Evolutionary conservation across 2,888 invertebrate genomes (phyloP), one percentile per base, ranked within the genome.

Genomic region (Scotopteryx bipunctaria): DNA sequence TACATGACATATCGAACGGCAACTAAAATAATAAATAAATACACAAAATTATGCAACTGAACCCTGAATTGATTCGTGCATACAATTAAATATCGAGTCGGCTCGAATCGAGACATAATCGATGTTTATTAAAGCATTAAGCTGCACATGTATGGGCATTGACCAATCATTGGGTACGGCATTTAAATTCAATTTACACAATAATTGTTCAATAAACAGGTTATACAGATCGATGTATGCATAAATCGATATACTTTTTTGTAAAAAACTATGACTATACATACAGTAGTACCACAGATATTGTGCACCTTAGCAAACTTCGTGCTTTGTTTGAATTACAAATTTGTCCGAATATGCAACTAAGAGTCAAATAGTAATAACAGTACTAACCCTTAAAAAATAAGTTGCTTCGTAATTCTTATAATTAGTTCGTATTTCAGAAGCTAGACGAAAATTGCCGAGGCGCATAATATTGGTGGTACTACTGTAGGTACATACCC

Each of bases 31-130:
- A 25, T 11, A 9, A 27, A n/a, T n/a, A n/a, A n/a, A n/a, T n/a
- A n/a, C n/a, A n/a, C n/a, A n/a, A n/a, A n/a, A n/a, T n/a, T n/a
- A n/a, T n/a, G n/a, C n/a, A 2, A 43, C 23, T n/a, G 21, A 43
- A 43, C 32, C 42, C 42, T 33, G 19, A 11, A 43, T 16, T 11
- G 36, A 57, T 25, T 43, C 46, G 46, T 40, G 40, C 27, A 40
- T 29, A 40, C 29, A 31, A 31, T 56, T 52, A 48, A n/a, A 52
- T 55, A 56, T 43, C 45, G 46, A 35, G 27, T 55, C 14, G 32
- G 41, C 17, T 32, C 25, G 40, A 49, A 52, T 58, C 55, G 55
- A 58, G 46, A 41, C 49, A 53, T 55, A 52, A 55, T 58, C 46
- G 40, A 49, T 55, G 52, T 58, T 55, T 49, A 58, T 58, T 41